Base-by-base conservation (phyloP, 2,888 invertebrate species). In the Hofmannophila pseudospretella region DNA sequence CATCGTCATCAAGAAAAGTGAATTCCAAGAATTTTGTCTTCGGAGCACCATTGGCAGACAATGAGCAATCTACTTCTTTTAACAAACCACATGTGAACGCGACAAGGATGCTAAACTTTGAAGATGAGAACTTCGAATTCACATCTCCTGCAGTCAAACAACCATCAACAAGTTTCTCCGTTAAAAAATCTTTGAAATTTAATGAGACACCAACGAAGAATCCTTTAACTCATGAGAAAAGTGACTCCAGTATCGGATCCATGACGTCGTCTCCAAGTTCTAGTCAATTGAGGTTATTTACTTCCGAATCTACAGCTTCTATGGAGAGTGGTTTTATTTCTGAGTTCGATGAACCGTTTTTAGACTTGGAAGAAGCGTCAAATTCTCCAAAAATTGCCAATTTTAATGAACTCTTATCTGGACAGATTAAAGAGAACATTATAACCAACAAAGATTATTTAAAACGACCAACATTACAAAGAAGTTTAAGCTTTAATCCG, bases 321-420 rank as follows among this genome's bases (percentile, higher is more conserved):
- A 77, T 84, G 70, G 87, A 87, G 38, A 82, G 82, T 5, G 85
- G 86, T 0, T 87, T 86, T 30, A 67, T 84, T n/a, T 86, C 86
- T 0, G 88, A 87, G 39, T 9, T 85, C 0, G 87, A 87, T 2
- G 87, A 86, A 30, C 79, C 72, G 0, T 81, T 82, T 25, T 8
- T 84, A 2, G 84, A 85, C 5, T 61, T 81, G 0, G 86, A 84
- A 26, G 84, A 84, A 1, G 22, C 54, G 0, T 75, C 82, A 0
- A 79, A 64, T 11, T 82, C 82, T 0, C 85, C 86, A 0, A 82
- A 79, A 54, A 64, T 86, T 16, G 71, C 72, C 0, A 82, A 85
- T 11, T 79, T 86, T 34, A 68, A 54, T 2, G 78, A 80, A 0
- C 27, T 86, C 0, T 49, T 86, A 0, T 81, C 78, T 0, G 84